phyloP scores from a whole-genome alignment of 2,113 vertebrate genomes.

The Spea multiplicata region DNA sequence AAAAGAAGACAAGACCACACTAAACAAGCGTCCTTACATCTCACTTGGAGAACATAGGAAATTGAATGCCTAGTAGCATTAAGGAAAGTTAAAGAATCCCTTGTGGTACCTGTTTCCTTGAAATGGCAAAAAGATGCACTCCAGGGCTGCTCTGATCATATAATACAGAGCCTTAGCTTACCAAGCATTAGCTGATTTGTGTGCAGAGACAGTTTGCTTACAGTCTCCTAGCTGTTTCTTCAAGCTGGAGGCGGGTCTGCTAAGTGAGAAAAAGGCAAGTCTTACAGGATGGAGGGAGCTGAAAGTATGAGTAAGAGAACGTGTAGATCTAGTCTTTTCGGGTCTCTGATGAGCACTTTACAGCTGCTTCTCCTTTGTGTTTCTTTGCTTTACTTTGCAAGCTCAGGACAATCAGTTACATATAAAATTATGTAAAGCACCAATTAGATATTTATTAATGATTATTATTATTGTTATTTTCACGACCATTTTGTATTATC shows the following conservation, averaged over 20 bases:
- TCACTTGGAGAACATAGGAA: no score
- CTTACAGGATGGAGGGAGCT: neutral
- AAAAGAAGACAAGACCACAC: no score
- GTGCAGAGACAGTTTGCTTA: neutral
- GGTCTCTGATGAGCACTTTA: slow-evolving; percentile 7
- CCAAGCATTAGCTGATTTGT: neutral
- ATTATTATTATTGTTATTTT: no score
- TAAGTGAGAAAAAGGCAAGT: neutral
- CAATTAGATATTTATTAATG: neutral
- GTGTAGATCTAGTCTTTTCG: neutral
- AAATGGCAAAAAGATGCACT: no score
- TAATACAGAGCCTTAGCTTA: neutral
- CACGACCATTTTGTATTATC: no score
- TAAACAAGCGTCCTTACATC: no score
- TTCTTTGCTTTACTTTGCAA: neutral
- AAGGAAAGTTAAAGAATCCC: no score
- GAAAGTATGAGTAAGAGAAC: neutral
- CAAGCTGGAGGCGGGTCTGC: slow-evolving; percentile 3
- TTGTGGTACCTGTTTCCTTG: no score
- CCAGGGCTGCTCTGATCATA: neutral
- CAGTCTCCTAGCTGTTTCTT: neutral
- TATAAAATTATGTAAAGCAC: neutral
- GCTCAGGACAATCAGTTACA: neutral
- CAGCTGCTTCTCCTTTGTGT: slow-evolving; percentile 11
- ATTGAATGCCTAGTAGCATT: no score